Base-by-base conservation (phyloP, 2,888 invertebrate genomes). In the Argyresthia goedartella region DNA sequence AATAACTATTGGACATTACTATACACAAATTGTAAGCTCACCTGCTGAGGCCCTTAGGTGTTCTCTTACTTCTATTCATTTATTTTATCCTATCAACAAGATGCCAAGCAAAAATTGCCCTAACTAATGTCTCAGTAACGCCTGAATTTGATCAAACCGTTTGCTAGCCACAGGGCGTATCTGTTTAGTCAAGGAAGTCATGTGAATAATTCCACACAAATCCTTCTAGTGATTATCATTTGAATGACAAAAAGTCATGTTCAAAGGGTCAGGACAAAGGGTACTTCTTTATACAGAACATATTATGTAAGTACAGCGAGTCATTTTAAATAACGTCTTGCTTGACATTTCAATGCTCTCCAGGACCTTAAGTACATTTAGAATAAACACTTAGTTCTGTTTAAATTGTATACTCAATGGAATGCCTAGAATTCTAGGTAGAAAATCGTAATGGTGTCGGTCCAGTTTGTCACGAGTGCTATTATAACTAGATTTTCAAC, bases 221-320 rank as follows among this genome's bases (percentile, higher is more conserved):
- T 82, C 82, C 79, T 84, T 84, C 79, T 73, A 71, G 65, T 69
- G 70, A 81, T 86, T 85, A 82, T 86, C 85, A 86, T 85, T 85
- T 81, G 65, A 82, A 84, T 84, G 79, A 84, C 76, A 82, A 71
- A 74, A 79, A 81, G 76, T 81, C 75, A 76, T 72, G 66, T 46
- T 51, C 39, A 64, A 76, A 69, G 79, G 81, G 74, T 58, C 55
- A 54, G 51, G 53, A 81, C 72, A 82, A 80, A 69, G 58, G 64
- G 41, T 49, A 25, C 2, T 25, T 25, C 25, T 25, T 25, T 4
- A 25, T 25, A 25, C 25, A 25, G 41, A 59, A 56, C 54, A 59
- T 55, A 62, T 58, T 45, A 45, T n/a, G n/a, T 15, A 14, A 45
- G 45, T 45, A 45, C 45, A 45, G 8, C 45, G 14, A 45, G 15